Evolutionary conservation across 2,888 invertebrate species (phyloP).

Genomic region (Idaea biselata): DNA sequence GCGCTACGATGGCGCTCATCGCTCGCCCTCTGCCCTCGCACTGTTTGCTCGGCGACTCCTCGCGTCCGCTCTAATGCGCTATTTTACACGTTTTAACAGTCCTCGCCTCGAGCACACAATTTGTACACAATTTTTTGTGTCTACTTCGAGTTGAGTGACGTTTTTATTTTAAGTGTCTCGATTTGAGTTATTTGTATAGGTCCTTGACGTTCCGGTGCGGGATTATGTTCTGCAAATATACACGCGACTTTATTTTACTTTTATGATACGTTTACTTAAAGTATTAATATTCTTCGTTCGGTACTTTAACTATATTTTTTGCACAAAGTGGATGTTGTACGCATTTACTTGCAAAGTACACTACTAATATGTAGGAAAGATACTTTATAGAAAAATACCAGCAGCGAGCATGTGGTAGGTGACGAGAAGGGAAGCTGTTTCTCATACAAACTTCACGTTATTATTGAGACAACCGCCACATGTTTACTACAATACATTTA

Average conservation of each 20-base stretch:
- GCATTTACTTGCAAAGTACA: too few species aligned
- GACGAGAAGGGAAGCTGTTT: too few species aligned
- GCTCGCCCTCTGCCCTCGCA: too few species aligned
- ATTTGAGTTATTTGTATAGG: constrained; percentile 73
- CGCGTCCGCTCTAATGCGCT: constrained; percentile 43
- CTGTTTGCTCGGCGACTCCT: constrained; percentile 7
- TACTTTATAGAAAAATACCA: too few species aligned
- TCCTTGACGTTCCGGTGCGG: constrained; percentile 48
- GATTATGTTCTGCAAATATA: constrained; percentile 46
- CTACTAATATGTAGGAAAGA: too few species aligned
- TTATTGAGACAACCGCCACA: too few species aligned
- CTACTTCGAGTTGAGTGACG: constrained; percentile 52
- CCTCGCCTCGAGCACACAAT: constrained; percentile 59
- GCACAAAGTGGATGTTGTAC: too few species aligned
- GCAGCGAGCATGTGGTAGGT: too few species aligned
- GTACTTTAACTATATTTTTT: neutral
- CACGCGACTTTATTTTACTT: constrained; percentile 14
- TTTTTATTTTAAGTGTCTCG: constrained; percentile 65
- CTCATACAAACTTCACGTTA: too few species aligned
- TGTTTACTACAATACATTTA: too few species aligned
- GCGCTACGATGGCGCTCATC: too few species aligned
- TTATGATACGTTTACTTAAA: constrained; percentile 2
- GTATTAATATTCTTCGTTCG: neutral
- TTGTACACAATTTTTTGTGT: constrained; percentile 64
- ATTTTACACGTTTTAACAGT: constrained; percentile 66